phyloP scores from a whole-genome alignment of 1,140 invertebrate genomes.

The Helicoverpa zea region DNA sequence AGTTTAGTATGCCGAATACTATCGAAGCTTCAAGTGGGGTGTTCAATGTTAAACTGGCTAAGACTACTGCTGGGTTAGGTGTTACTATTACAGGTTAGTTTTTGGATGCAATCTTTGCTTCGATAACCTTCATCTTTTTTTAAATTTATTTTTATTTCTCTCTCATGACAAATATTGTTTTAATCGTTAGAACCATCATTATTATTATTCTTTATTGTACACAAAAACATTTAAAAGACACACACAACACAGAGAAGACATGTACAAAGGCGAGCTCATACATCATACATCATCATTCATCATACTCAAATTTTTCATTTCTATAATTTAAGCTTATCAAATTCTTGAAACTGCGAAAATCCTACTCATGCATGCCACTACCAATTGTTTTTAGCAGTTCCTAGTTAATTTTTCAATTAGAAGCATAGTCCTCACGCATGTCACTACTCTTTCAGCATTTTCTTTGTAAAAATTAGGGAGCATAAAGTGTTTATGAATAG shows the following conservation, averaged over 20 bases:
- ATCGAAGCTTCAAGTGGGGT: constrained; percentile 96
- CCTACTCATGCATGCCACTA: neutral
- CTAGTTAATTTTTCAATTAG: neutral
- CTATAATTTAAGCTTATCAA: too few species aligned
- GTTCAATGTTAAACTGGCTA: constrained; percentile 95
- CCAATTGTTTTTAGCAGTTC: neutral
- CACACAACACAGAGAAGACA: too few species aligned
- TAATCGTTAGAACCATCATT: too few species aligned
- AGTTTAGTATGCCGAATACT: constrained; percentile 97
- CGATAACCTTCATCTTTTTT: too few species aligned
- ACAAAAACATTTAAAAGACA: too few species aligned
- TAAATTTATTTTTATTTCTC: too few species aligned
- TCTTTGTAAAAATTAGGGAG: neutral
- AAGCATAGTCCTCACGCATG: neutral
- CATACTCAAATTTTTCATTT: too few species aligned
- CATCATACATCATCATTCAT: too few species aligned
- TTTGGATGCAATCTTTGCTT: neutral
- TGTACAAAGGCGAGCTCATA: too few species aligned
- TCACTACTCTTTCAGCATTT: neutral
- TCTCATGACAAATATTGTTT: too few species aligned
- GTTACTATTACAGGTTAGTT: constrained; percentile 93
- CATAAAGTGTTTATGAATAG: neutral
- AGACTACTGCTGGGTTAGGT: constrained; percentile 93
- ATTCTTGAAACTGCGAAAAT: neutral
- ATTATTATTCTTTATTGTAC: too few species aligned